Evolutionary conservation across 2,888 invertebrate genomes (phyloP).

Genomic region (Dioctria linearis): DNA sequence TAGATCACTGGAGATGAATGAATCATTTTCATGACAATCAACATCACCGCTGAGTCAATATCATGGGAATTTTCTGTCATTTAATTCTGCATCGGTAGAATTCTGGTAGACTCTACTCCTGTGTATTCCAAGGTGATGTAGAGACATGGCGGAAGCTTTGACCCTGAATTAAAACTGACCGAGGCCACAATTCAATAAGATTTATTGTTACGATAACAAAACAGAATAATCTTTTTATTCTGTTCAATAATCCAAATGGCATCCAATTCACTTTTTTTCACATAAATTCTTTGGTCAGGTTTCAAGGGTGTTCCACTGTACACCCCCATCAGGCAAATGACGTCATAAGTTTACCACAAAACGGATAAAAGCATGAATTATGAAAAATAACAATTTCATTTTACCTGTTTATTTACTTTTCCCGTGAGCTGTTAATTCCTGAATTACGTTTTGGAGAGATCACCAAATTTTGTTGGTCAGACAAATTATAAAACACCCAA

Average conservation of each 20-base stretch:
- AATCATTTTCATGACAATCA: slow-evolving; percentile 25
- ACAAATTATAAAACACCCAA: slow-evolving; percentile 12
- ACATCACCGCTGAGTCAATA: not conserved
- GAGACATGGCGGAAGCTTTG: slow-evolving; percentile 52
- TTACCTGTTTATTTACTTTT: slow-evolving; percentile 35
- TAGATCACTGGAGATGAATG: slow-evolving; percentile 18
- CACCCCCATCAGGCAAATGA: slow-evolving; percentile 33
- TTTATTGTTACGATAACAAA: slow-evolving; percentile 30
- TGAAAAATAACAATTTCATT: not conserved
- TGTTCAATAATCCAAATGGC: not conserved
- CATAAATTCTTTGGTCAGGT: no score
- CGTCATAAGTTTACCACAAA: slow-evolving; percentile 24
- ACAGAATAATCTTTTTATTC: not conserved
- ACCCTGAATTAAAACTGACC: slow-evolving; percentile 51
- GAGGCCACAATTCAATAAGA: slow-evolving; percentile 37
- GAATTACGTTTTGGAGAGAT: not conserved
- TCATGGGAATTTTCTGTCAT: no score
- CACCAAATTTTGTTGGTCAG: slow-evolving; percentile 5
- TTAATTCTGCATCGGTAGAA: no score
- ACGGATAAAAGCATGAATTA: not conserved
- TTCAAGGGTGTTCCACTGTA: not conserved
- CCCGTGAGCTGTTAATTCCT: not conserved
- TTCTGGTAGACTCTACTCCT: no score
- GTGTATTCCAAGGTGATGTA: not conserved
- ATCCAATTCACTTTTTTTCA: not conserved